Conservation (phyloP, 2,113 vertebrate species). For the Sylvilagus bachmani region DNA sequence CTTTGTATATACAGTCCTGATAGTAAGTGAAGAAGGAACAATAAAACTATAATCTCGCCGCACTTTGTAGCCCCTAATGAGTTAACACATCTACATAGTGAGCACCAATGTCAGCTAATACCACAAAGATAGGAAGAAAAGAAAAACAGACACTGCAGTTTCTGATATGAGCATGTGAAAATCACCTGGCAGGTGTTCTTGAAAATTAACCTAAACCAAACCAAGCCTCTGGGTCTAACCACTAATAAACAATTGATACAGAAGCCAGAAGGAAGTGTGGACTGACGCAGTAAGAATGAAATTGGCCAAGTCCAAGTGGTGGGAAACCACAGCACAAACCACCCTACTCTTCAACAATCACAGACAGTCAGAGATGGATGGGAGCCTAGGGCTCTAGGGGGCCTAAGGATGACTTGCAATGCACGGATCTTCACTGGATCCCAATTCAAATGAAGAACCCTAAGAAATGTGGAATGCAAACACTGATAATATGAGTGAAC, state of each 20-base stretch:
- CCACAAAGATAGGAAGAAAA: background rate
- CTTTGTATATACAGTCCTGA: background rate
- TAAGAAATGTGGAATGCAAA: background rate
- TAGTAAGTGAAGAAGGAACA: slow-evolving; percentile 15
- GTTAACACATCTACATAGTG: slow-evolving; percentile 2
- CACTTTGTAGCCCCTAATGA: background rate
- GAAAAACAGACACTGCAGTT: background rate
- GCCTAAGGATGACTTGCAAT: background rate
- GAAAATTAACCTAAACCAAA: slow-evolving; percentile 33
- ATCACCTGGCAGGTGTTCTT: background rate
- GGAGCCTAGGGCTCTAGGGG: background rate
- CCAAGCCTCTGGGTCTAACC: background rate
- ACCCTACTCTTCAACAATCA: background rate
- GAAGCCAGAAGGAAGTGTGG: background rate
- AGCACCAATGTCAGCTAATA: slow-evolving; percentile 33
- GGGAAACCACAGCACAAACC: background rate
- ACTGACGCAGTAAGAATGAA: background rate
- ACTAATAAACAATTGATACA: background rate
- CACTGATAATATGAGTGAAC: background rate
- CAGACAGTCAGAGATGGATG: background rate
- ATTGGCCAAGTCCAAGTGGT: background rate
- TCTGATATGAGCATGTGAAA: background rate
- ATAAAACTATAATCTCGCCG: background rate
- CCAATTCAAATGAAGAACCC: background rate
- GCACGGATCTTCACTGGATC: background rate